These are phyloP conservation scores for Meiosimyza platycephala DNA, from an alignment of 2,888 invertebrate species.

Conservation along the genomic window DNA sequence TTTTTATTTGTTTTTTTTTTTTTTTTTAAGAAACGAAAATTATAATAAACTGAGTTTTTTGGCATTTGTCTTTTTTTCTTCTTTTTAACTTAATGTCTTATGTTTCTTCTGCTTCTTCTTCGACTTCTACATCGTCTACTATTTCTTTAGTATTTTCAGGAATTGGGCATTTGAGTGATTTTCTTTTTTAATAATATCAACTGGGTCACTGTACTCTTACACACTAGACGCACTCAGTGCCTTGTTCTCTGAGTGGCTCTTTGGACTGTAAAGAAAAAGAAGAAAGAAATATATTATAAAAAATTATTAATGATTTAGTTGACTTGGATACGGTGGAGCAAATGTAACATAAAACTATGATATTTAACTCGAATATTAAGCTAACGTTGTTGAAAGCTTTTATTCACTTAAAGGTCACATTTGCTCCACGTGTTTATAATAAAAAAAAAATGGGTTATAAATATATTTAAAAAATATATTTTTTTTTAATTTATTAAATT, in stretches of 20 bases:
- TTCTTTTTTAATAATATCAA: conserved; percentile 20
- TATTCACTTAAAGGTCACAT: too few relatives aligned
- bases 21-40: too few relatives aligned
- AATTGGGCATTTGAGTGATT: conserved; percentile 11
- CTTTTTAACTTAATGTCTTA: background rate
- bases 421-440: too few relatives aligned
- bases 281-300: conserved; percentile 35
- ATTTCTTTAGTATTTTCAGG: conserved; percentile 7
- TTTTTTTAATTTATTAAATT: conserved; percentile 13
- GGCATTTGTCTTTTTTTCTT: conserved; percentile 21
- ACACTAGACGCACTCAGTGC: conserved; percentile 80
- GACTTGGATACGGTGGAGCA: too few relatives aligned
- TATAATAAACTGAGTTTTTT: conserved; percentile 5
- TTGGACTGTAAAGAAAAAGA: conserved; percentile 75
- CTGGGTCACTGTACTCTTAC: conserved; percentile 8
- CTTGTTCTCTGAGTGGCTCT: conserved; percentile 83
- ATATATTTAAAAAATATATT: conserved; percentile 4
- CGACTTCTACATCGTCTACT: background rate
- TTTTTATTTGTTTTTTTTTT: background rate
- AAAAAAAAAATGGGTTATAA: background rate
- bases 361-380: too few relatives aligned
- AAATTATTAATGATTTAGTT: conserved; percentile 2
- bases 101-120: background rate
- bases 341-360: too few relatives aligned
- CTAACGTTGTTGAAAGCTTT: too few relatives aligned